Percentiles rank a stretch among this genome's conserved stretches.
These are phyloP conservation scores for Arvicanthis niloticus DNA, from an alignment of 2,113 vertebrate species.

Conservation along the genomic window DNA sequence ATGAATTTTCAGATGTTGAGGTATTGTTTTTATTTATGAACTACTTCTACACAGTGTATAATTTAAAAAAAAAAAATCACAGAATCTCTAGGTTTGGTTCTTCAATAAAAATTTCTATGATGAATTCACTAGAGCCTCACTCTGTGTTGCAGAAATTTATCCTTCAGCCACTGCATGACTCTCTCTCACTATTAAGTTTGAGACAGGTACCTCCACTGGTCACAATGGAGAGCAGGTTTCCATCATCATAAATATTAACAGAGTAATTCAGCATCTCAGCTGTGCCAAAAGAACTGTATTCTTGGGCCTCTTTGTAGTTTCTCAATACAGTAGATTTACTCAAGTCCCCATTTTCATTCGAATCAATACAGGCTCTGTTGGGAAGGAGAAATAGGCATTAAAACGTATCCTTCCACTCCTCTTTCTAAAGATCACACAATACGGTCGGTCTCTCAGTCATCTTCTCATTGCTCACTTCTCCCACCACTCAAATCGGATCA, in stretches of 20 bases:
- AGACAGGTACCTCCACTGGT: constrained; percentile 95
- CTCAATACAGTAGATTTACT: constrained; percentile 91
- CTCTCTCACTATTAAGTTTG: neutral
- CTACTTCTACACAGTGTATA: neutral
- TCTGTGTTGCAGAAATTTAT: neutral
- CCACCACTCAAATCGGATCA: neutral
- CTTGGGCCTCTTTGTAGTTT: constrained; percentile 94
- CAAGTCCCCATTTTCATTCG: constrained; percentile 94
- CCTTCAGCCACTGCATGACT: neutral
- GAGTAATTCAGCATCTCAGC: constrained; percentile 99
- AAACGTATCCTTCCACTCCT: neutral
- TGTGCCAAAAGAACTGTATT: constrained; percentile 95
- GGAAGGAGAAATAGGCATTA: neutral
- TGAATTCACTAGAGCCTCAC: neutral
- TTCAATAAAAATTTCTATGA: neutral
- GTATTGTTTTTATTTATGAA: neutral
- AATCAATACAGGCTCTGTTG: constrained; percentile 95
- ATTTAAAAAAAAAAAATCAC: neutral
- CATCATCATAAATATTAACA: constrained; percentile 97
- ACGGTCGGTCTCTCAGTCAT: neutral
- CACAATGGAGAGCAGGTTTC: constrained; percentile 97
- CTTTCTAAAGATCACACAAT: neutral
- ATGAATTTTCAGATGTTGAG: neutral
- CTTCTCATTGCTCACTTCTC: neutral
- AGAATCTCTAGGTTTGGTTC: neutral